These are phyloP conservation scores for Hololepta plana DNA, from an alignment of 2,888 invertebrate genomes.

Conservation along the genomic window DNA sequence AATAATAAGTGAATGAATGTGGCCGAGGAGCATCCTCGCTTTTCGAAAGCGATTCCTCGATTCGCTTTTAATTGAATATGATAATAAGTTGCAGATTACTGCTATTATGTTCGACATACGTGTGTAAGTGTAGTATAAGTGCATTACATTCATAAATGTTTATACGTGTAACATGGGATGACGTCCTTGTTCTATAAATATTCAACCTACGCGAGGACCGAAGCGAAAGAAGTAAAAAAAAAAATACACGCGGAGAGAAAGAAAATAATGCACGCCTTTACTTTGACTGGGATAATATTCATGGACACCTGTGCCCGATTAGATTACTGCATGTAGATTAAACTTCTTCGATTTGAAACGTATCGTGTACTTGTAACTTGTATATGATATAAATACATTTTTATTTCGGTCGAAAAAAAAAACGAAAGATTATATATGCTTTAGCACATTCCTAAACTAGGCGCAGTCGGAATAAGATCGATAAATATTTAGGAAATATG, in stretches of 20 bases:
- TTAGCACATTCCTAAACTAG: constrained; percentile 11
- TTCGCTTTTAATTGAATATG: too few relatives aligned
- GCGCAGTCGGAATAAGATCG: constrained; percentile 9
- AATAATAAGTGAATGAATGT: too few relatives aligned
- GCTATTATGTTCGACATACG: too few relatives aligned
- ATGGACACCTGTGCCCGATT: constrained; percentile 22
- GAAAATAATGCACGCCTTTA: constrained; percentile 17
- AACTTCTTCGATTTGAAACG: constrained; percentile 18
- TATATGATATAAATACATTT: constrained; percentile 10
- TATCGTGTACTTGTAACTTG: too few relatives aligned
- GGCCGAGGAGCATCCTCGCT: too few relatives aligned
- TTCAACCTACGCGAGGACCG: constrained; percentile 17
- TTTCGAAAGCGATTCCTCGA: too few relatives aligned
- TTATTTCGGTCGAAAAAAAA: constrained; percentile 9
- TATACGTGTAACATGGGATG: constrained; percentile 11
- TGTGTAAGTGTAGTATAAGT: too few relatives aligned
- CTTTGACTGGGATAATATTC: constrained; percentile 16
- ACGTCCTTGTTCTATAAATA: constrained; percentile 20
- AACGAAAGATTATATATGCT: too few relatives aligned
- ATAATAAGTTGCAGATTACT: too few relatives aligned
- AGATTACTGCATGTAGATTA: constrained; percentile 20
- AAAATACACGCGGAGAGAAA: too few relatives aligned
- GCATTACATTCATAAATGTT: constrained; percentile 4
- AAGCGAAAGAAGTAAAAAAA: too few relatives aligned
- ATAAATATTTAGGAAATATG: constrained; percentile 5